phyloP scores from a whole-genome alignment of 1,140 invertebrate genomes.

The Diachasmimorpha longicaudata region DNA sequence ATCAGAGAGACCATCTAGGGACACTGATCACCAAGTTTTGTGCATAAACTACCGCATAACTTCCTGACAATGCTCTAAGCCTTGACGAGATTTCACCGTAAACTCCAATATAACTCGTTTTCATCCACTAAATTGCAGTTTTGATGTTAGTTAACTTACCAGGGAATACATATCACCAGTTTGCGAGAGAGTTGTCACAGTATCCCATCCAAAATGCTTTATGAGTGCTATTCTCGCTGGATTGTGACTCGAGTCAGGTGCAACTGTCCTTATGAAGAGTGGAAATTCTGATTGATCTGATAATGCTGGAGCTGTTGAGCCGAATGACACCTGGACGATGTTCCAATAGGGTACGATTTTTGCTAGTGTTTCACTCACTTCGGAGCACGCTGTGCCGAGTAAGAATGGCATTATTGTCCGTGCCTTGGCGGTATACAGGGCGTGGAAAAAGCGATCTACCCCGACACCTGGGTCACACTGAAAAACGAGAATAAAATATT shows the following conservation, averaged over 20 bases:
- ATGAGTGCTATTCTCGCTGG: conserved; percentile 83
- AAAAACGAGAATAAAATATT: conserved; percentile 24
- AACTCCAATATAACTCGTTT: neutral
- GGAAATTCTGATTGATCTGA: conserved; percentile 86
- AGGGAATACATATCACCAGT: conserved; percentile 85
- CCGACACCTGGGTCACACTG: conserved; percentile 91
- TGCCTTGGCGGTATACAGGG: conserved; percentile 77
- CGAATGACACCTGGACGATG: conserved; percentile 88
- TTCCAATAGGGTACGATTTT: conserved; percentile 92
- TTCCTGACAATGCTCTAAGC: conserved; percentile 16
- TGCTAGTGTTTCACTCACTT: conserved; percentile 87
- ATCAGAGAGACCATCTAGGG: neutral
- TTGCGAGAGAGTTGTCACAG: conserved; percentile 84
- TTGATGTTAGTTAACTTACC: conserved; percentile 57
- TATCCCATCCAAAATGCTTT: conserved; percentile 83
- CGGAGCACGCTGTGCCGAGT: conserved; percentile 85
- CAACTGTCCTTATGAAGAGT: conserved; percentile 85
- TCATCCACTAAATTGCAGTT: neutral
- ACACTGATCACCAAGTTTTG: conserved; percentile 8
- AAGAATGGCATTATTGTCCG: conserved; percentile 77
- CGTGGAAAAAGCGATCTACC: conserved; percentile 88
- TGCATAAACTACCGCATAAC: neutral
- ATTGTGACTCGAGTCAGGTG: conserved; percentile 88
- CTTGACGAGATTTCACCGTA: neutral
- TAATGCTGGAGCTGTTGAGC: conserved; percentile 82